Percentiles rank a stretch among this genome's conserved stretches.
Evolutionary conservation across 2,888 invertebrate species (phyloP).

Genomic region (Nasonovia ribisnigri): DNA sequence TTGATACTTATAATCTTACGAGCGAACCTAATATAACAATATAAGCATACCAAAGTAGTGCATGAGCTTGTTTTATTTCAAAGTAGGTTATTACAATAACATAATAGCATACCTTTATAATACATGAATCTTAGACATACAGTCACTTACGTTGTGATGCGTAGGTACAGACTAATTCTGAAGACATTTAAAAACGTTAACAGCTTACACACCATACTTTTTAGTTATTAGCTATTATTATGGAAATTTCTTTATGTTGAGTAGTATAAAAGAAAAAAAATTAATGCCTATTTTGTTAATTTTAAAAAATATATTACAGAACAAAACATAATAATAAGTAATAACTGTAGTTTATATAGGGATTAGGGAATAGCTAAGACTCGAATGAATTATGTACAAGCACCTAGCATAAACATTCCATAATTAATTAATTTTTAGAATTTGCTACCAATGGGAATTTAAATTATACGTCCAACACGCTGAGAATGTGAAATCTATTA

Average conservation of each 20-base stretch:
- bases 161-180: not conserved
- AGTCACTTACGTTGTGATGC: not conserved
- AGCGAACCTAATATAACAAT: not conserved
- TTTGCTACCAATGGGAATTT: not conserved
- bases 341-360: not conserved
- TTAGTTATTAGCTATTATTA: not conserved
- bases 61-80: not conserved
- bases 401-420: not conserved
- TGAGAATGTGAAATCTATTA: not conserved
- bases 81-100: not conserved
- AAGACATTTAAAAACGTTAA: not conserved
- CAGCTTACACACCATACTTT: not conserved
- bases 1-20: slow-evolving; percentile 41
- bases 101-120: not conserved
- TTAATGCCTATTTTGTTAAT: not conserved
- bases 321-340: not conserved
- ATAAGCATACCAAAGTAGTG: not conserved
- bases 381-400: not conserved
- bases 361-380: not conserved
- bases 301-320: not conserved
- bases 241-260: not conserved
- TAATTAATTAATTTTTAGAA: not conserved
- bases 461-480: not conserved
- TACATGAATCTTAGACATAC: not conserved
- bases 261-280: not conserved